Base-by-base conservation (phyloP, 2,113 vertebrate genomes). In the Pseudopodoces humilis region DNA sequence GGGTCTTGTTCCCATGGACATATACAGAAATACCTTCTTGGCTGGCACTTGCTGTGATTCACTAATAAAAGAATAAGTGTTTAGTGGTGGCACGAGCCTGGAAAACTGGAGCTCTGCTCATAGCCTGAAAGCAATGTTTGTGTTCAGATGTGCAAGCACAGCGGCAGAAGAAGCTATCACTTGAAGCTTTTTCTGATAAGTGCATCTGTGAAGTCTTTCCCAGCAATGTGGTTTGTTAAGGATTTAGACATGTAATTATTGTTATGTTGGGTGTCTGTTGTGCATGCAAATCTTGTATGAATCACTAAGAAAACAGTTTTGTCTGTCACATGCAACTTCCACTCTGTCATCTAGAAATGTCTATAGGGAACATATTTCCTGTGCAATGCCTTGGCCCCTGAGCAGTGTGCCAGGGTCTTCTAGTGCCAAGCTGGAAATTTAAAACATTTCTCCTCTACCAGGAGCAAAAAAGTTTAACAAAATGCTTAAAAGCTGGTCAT, bases 271-370 rank as follows among this genome's bases (percentile, higher is more conserved):
- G 76, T 96, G 78, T 90, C 86, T 96, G 33, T 75, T 90, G 50
- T 52, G 67, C 67, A 88, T 72, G 58, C 56, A 94, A 91, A 92
- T 93, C 67, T 77, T 53, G 55, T 30, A 56, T 93, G 92, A 94
- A 85, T 95, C 93, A 83, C 53, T 75, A 71, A 60, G 59, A 92
- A 95, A 88, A 88, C 64, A 90, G 52, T 81, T 88, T 75, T 49
- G 68, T 90, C 74, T 95, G 81, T 92, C 83, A 69, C 16, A 30
- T 75, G 37, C 83, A 75, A 49, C 22, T 86, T 91, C 52, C 17
- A 74, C 52, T 90, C 62, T 87, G 9, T 64, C 37, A 69, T 88
- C 46, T 85, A 86, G 85, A 56, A 85, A 90, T 82, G 81, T 92
- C 69, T 94, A 56, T 70, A 68, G 35, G 68, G 41, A 95, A 69